Evolutionary conservation across 2,113 vertebrate species (phyloP).

Genomic region (Aramus guarauna): DNA sequence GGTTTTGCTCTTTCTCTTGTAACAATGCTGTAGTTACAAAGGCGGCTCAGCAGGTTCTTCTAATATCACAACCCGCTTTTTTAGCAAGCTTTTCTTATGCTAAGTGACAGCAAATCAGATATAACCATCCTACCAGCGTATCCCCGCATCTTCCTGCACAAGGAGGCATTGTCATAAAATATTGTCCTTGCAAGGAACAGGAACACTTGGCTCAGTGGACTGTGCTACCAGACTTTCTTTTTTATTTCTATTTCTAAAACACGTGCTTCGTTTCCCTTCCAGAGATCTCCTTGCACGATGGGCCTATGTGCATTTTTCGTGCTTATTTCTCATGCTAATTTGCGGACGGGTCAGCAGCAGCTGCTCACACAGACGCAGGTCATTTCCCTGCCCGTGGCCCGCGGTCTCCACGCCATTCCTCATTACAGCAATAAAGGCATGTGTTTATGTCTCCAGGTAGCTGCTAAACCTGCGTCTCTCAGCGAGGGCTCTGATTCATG

Average conservation of each 20-base stretch:
- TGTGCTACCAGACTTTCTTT: background rate
- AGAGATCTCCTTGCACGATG: background rate
- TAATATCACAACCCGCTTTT: background rate
- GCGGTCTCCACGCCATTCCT: background rate
- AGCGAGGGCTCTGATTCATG: background rate
- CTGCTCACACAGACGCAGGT: background rate
- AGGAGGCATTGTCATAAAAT: background rate
- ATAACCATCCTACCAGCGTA: background rate
- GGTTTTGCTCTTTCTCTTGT: background rate
- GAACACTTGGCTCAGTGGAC: background rate
- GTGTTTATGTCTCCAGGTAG: background rate
- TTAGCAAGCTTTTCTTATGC: conserved; percentile 50
- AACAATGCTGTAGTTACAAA: background rate
- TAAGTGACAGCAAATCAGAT: conserved; percentile 25
- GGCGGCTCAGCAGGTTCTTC: conserved; percentile 34
- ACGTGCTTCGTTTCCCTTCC: background rate
- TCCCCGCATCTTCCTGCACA: background rate
- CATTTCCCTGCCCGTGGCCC: background rate
- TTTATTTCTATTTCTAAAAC: background rate
- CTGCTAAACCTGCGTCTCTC: background rate
- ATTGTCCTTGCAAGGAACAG: background rate
- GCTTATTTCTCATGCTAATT: background rate
- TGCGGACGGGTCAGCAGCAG: background rate
- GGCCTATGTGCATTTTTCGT: background rate
- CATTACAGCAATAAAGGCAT: background rate